These are phyloP conservation scores for Chionoecetes opilio DNA, from an alignment of 1,140 invertebrate species.

Conservation along the genomic window DNA sequence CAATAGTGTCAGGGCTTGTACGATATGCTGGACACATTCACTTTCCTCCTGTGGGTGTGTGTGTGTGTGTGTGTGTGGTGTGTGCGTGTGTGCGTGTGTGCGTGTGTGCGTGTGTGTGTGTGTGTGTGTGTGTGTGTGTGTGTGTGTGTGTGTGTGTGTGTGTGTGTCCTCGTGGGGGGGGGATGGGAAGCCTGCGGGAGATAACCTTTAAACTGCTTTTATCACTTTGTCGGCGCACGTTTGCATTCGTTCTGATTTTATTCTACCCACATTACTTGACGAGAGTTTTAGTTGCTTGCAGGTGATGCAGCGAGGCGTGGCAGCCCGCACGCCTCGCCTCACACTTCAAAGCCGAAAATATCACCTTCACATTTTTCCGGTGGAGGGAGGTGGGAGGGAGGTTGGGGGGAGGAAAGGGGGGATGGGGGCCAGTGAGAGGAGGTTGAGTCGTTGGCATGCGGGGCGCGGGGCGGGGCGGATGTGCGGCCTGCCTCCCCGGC, in stretches of 20 bases:
- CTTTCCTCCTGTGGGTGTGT: too few species aligned
- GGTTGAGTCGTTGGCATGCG: background rate
- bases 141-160: background rate
- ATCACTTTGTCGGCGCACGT: background rate
- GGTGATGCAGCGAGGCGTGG: background rate
- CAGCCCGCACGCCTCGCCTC: background rate
- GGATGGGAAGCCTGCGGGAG: background rate
- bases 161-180: background rate
- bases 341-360: conserved; percentile 4
- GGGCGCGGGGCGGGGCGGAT: background rate
- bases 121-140: too few species aligned
- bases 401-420: too few species aligned
- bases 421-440: too few species aligned
- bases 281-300: background rate
- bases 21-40: too few species aligned
- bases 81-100: too few species aligned
- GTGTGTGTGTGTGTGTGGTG: background rate
- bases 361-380: background rate
- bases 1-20: too few species aligned
- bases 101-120: too few species aligned
- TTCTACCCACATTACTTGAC: background rate
- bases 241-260: background rate
- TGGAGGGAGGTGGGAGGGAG: background rate
- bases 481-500: background rate
- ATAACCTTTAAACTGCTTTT: background rate